Base-by-base conservation (phyloP, 2,113 vertebrate genomes). In the Cyanoramphus novaezelandiae region DNA sequence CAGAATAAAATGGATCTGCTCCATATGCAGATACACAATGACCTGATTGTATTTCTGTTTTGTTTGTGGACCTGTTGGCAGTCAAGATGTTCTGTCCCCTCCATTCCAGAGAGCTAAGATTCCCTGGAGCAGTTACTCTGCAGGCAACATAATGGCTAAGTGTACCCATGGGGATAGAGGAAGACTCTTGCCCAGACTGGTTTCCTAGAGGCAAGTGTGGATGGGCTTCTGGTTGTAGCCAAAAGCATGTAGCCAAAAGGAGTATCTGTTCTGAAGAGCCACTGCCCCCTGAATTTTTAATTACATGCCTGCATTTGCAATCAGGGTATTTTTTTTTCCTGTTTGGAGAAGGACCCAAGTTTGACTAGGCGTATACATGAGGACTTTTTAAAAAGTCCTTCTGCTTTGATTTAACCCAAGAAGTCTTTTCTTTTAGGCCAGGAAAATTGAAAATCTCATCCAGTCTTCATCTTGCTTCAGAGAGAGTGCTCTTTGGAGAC, bases 341-440 rank as follows among this genome's bases (percentile, higher is more conserved):
- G 0, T 77, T 68, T 93, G 68, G 47, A 92, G 67, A 55, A 44
- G 21, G 69, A 94, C 85, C 46, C 71, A 8, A 43, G 94, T 94
- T 97, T 96, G 63, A 91, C 76, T 81, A 93, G n/a, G 35, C n/a
- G 65, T 15, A 84, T 70, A 92, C 9, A 20, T 47, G 80, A 88
- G 41, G 39, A 18, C 62, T 97, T 96, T 92, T 63, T 69, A 50
- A 44, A 65, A 81, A 88, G 50, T 62, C 57, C 6, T 67, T 72
- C 49, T 50, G 23, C 50, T 8, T 64, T 86, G 76, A 79, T 90
- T 62, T 75, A 55, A 78, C 53, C 28, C 35, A 28, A 92, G 43
- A 82, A 87, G 39, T 96, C 64, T 95, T 13, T 82, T 82, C 29
- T 86, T 29, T 96, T 89, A 93, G 90, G 52, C n/a, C 68, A 96